A percentile compares a stretch with the other conserved stretches of the same genome.
These are phyloP conservation scores for Terebella lapidaria DNA, from an alignment of 2,888 invertebrate species.

Conservation along the genomic window DNA sequence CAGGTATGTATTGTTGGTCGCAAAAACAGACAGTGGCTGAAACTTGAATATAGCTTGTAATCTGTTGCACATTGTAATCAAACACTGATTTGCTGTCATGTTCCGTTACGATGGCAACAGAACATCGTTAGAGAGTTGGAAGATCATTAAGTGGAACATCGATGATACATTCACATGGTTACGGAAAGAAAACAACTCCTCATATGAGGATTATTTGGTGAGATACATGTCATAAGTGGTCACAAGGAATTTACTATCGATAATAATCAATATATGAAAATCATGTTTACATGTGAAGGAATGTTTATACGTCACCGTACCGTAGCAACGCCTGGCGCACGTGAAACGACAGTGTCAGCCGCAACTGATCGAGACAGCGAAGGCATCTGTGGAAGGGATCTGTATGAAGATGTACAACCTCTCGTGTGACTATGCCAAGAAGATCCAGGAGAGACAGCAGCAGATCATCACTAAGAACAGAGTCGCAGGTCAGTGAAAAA, in stretches of 20 bases:
- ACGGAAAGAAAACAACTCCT: slow-evolving; percentile 81
- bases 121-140: slow-evolving; percentile 88
- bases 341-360: slow-evolving; percentile 93
- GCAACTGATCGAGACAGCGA: slow-evolving; percentile 89
- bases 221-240: slow-evolving; percentile 20
- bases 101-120: too few relatives aligned
- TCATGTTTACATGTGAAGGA: too few relatives aligned
- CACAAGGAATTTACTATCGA: too few relatives aligned
- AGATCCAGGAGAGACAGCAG: slow-evolving; percentile 81
- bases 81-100: not conserved
- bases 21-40: too few relatives aligned
- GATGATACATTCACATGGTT: slow-evolving; percentile 97
- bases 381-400: slow-evolving; percentile 89
- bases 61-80: too few relatives aligned
- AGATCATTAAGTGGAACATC: slow-evolving; percentile 97
- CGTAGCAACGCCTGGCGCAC: slow-evolving; percentile 75
- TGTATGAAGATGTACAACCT: slow-evolving; percentile 89
- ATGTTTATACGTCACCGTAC: too few relatives aligned
- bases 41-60: too few relatives aligned
- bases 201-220: slow-evolving; percentile 51
- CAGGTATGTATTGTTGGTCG: slow-evolving; percentile 56
- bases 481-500: slow-evolving; percentile 16
- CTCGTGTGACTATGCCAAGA: slow-evolving; percentile 85
- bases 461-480: slow-evolving; percentile 75
- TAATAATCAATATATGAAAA: too few relatives aligned